Base-by-base conservation (phyloP, 37 sponge, comb jelly and placozoan genomes). In the Ephydatia muelleri region DNA sequence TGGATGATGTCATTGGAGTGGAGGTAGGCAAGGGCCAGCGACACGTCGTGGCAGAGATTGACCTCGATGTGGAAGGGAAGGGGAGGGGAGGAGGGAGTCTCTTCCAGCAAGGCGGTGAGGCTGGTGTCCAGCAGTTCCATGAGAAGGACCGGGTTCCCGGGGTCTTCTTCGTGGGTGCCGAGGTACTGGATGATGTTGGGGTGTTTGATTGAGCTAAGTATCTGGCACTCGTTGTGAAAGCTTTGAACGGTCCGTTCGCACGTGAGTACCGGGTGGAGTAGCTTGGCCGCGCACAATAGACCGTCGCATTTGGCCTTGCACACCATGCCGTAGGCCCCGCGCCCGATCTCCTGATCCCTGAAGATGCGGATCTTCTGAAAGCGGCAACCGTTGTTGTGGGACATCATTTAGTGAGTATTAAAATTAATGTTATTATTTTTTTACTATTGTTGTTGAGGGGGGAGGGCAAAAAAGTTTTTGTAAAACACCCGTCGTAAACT, bases 161-260 rank as follows among this genome's bases (percentile, higher is more conserved):
- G 26, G 0, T 49, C 85, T 4, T 26, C 33, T 57, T 76, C 74
- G 33, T 25, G n/a, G 1, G 65, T 57, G 27, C 85, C 77, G 2
- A 84, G 67, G 38, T 76, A 76, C 78, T 84, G 85, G 69, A 84
- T 76, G n/a, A 84, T 33, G 69, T 77, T 67, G 38, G 85, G 85
- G 34, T 84, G 85, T 27, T 26, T 13, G 31, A 84, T 6, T 21
- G 35, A 36, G 69, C 71, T 31, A 13, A 84, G 69, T 26, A 84
- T 67, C 39, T 77, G 27, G 43, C 75, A 74, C 36, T 84, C 85
- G n/a, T 75, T 69, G 38, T 84, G 26, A 34, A 84, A 84, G 36
- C 48, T 37, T 5, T 25, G 28, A 0, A 77, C 57, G 67, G 64
- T 33, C 16, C 40, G 5, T 21, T 47, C 57, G 57, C 57, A 57